phyloP scores from a whole-genome alignment of 2,797 vertebrate species.

The Sebastes kiyomatsui region DNA sequence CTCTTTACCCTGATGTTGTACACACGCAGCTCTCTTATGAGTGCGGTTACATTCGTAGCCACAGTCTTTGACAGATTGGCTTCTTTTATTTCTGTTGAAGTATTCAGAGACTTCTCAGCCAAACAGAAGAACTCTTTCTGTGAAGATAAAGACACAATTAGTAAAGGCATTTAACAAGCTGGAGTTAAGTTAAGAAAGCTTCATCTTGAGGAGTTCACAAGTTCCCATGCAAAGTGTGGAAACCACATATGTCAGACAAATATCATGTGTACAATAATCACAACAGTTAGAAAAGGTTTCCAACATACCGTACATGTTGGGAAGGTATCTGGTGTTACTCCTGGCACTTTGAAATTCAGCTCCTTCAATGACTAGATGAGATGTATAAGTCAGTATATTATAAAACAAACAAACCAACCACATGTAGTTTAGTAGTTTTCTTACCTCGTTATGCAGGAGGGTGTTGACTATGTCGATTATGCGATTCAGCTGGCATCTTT shows the following conservation, averaged over 20 bases:
- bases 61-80: accelerated
- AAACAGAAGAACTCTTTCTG: background rate
- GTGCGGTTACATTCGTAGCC: accelerated
- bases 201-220: background rate
- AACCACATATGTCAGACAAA: background rate
- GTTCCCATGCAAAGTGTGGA: background rate
- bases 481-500: no score
- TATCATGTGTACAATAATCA: background rate
- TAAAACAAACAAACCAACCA: background rate
- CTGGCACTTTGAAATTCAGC: accelerated
- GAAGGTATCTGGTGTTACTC: accelerated
- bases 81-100: accelerated
- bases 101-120: background rate
- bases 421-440: background rate
- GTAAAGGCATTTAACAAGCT: background rate
- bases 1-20: constrained; percentile 28
- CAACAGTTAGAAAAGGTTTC: background rate
- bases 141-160: constrained; percentile 11
- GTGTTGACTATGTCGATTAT: no score
- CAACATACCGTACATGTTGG: constrained; percentile 34
- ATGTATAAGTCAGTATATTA: constrained; percentile 2
- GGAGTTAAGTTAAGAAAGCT: background rate
- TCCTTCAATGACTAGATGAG: background rate
- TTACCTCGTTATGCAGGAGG: constrained; percentile 9
- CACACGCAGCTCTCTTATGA: accelerated